Percentiles rank a stretch among this genome's conserved stretches.
These are phyloP conservation scores for Synergus japonicus DNA, from an alignment of 2,888 invertebrate genomes.

Conservation along the genomic window DNA sequence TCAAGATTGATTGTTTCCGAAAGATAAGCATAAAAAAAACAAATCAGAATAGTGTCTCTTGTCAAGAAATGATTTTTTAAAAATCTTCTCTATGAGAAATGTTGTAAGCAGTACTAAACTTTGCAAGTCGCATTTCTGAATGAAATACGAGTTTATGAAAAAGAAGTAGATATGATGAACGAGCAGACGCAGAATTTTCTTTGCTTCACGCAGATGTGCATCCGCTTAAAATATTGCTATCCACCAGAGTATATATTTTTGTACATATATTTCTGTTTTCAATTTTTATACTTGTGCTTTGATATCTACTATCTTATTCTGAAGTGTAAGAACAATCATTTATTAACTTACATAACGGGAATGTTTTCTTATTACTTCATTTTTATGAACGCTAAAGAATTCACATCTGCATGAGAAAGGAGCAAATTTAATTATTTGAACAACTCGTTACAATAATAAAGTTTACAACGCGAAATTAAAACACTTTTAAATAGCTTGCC, in stretches of 20 bases:
- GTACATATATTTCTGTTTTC: not conserved
- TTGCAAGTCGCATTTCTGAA: constrained; percentile 5
- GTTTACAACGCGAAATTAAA: too few species aligned
- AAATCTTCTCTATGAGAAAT: not conserved
- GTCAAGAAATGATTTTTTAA: not conserved
- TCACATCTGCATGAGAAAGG: too few species aligned
- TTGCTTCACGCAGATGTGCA: constrained; percentile 15
- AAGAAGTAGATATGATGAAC: not conserved
- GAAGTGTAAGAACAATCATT: too few species aligned
- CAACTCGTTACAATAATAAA: too few species aligned
- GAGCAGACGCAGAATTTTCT: constrained; percentile 1
- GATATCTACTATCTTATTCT: too few species aligned
- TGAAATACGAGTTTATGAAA: constrained; percentile 26
- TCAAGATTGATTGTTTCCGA: not conserved
- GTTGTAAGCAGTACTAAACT: not conserved
- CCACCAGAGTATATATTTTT: not conserved
- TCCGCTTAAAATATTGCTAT: constrained; percentile 20
- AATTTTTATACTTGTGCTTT: not conserved
- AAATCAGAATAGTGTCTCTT: not conserved
- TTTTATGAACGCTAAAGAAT: too few species aligned
- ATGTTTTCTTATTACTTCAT: too few species aligned
- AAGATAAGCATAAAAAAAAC: not conserved
- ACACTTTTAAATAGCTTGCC: too few species aligned
- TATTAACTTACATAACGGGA: too few species aligned
- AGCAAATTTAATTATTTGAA: too few species aligned